A percentile compares a stretch with the other conserved stretches of the same genome.
These are phyloP conservation scores for Pseudorasbora parva DNA, from an alignment of 2,113 vertebrate genomes.

Conservation along the genomic window DNA sequence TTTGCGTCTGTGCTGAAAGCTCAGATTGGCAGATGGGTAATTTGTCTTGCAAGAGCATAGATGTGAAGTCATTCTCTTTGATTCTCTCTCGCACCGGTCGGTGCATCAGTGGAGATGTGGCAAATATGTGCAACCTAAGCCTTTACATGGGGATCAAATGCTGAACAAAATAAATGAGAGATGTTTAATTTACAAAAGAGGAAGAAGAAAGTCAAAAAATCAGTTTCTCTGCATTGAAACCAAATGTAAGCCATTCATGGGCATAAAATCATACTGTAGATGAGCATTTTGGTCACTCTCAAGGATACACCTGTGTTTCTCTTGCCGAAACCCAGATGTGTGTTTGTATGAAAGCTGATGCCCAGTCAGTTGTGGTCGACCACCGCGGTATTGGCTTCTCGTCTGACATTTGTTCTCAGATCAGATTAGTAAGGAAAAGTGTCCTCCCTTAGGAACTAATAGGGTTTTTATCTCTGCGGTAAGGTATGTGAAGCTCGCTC, in stretches of 20 bases:
- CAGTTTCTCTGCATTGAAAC: background rate
- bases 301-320: background rate
- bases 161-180: background rate
- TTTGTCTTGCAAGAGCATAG: constrained; percentile 6
- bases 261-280: background rate
- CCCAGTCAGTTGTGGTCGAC: constrained; percentile 37
- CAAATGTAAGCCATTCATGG: background rate
- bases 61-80: constrained; percentile 27
- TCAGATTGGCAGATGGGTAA: constrained; percentile 2
- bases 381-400: constrained; percentile 36
- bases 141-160: background rate
- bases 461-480: constrained; percentile 30
- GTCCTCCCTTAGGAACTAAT: constrained; percentile 9
- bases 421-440: constrained; percentile 44
- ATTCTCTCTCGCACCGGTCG: background rate
- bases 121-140: background rate
- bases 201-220: background rate
- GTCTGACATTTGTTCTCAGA: constrained; percentile 47
- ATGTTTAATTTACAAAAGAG: background rate
- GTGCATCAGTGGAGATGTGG: background rate
- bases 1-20: background rate
- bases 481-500: constrained; percentile 25
- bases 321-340: background rate
- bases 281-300: background rate
- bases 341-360: constrained; percentile 34